Base-by-base conservation (phyloP, 1,140 invertebrate genomes). In the Zophobas atratus region DNA sequence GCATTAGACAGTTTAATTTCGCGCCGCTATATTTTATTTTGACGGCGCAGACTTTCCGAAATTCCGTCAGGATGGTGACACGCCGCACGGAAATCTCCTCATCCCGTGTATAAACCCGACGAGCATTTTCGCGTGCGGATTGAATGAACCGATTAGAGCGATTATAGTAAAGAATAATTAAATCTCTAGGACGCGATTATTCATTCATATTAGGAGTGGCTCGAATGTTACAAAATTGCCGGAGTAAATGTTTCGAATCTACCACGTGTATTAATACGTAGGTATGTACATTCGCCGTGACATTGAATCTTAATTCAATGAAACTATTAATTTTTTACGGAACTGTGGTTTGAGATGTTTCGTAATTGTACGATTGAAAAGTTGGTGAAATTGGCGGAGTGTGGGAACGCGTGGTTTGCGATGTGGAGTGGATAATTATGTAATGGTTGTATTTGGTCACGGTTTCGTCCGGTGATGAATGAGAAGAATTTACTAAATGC, bases 181-280 rank as follows among this genome's bases (percentile, higher is more conserved):
- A 41, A 67, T 48, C 56, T 67, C 38, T 67, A 67, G n/a, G 39
- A 67, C 39, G 39, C 6, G 60, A 43, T 67, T 67, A 67, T 67
- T 67, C 60, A 67, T 67, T 67, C 60, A 67, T 33, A 6, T 67
- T 48, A 43, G 60, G 60, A 67, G 60, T 67, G 60, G 60, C 60
- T 34, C 33, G 43, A 38, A 67, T 34, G 33, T 67, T 67, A 67
- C 60, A 67, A 67, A 67, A 67, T 67, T 67, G 60, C 60, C 33
- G 8, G 20, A 67, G 39, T 67, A 67, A 67, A 67, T 43, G 60
- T 67, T 67, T 43, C 32, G 33, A 67, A 60, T 43, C 38, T 20
- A 43, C 38, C 60, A 43, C 60, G 60, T 67, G 38, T 67, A 60
- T 67, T 20, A 67, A 43, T 67, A 67, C 60, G 38, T 33, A 67